Percentiles rank a stretch among this genome's conserved stretches.
Conservation (phyloP, 2,888 invertebrate genomes). For the Eubasilissa splendida region DNA sequence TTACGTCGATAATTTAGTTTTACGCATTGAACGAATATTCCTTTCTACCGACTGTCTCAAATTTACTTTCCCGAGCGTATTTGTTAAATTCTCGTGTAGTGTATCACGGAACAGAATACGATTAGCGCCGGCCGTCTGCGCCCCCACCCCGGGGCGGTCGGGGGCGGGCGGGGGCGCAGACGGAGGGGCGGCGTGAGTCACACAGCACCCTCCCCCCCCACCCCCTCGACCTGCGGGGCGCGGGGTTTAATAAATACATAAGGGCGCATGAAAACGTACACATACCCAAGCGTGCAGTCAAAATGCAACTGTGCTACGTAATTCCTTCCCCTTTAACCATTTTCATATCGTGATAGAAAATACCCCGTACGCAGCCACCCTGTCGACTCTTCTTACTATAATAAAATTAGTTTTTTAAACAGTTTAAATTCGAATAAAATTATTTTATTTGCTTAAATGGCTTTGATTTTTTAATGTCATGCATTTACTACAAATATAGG, state of each 20-base stretch:
- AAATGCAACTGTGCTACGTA: slow-evolving; percentile 5
- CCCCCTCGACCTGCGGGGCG: not conserved
- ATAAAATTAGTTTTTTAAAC: too few species aligned
- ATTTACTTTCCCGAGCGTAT: not conserved
- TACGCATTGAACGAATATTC: not conserved
- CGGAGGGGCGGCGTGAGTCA: slow-evolving; percentile 28
- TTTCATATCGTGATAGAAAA: too few species aligned
- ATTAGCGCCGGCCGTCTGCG: slow-evolving; percentile 25
- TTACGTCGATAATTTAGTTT: not conserved
- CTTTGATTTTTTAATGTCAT: too few species aligned
- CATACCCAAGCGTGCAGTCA: slow-evolving; percentile 3
- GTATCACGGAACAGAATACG: slow-evolving; percentile 38
- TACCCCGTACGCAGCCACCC: too few species aligned
- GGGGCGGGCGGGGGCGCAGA: not conserved
- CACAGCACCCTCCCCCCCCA: slow-evolving; percentile 10
- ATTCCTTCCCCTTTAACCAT: too few species aligned
- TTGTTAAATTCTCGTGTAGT: slow-evolving; percentile 27
- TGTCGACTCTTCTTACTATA: too few species aligned
- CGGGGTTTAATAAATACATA: not conserved
- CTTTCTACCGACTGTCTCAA: slow-evolving; percentile 7
- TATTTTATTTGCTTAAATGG: too few species aligned
- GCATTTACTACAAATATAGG: too few species aligned
- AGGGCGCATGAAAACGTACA: slow-evolving; percentile 15
- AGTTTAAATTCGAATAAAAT: too few species aligned
- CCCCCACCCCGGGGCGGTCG: not conserved